A percentile compares a stretch with the other conserved stretches of the same genome.
These are phyloP conservation scores for Hydrolagus colliei DNA, from an alignment of 2,797 vertebrate genomes.

Conservation along the genomic window DNA sequence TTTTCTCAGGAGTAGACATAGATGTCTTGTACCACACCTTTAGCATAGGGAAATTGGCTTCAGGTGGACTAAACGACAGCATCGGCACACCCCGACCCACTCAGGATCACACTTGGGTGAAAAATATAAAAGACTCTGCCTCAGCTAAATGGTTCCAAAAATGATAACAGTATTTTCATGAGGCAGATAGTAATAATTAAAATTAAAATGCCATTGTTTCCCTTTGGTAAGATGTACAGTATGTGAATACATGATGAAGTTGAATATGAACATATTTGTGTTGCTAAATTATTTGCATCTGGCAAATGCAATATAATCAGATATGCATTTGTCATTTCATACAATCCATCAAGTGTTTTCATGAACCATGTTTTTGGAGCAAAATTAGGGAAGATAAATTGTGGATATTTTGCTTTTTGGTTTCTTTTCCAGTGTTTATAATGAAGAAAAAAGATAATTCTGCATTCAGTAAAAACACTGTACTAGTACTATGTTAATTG, in stretches of 20 bases:
- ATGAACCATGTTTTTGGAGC: not conserved
- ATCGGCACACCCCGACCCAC: not conserved
- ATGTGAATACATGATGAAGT: not conserved
- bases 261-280: not conserved
- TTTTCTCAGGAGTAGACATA: conserved; percentile 59
- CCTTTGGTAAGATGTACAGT: not conserved
- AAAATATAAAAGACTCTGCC: not conserved
- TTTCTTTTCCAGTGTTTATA: not conserved
- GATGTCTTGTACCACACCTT: conserved; percentile 50
- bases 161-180: not conserved
- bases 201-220: not conserved
- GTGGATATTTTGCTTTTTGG: not conserved
- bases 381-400: not conserved
- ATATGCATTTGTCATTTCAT: not conserved
- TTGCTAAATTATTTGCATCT: not conserved
- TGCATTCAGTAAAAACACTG: not conserved
- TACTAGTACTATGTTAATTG: not conserved
- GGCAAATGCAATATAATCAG: not conserved
- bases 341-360: not conserved
- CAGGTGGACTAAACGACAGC: not conserved
- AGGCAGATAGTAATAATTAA: not conserved
- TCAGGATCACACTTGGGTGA: not conserved
- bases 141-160: not conserved
- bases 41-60: conserved; percentile 17
- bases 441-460: not conserved